Evolutionary conservation across 2,113 vertebrate species (phyloP).

Genomic region (Calypte anna): DNA sequence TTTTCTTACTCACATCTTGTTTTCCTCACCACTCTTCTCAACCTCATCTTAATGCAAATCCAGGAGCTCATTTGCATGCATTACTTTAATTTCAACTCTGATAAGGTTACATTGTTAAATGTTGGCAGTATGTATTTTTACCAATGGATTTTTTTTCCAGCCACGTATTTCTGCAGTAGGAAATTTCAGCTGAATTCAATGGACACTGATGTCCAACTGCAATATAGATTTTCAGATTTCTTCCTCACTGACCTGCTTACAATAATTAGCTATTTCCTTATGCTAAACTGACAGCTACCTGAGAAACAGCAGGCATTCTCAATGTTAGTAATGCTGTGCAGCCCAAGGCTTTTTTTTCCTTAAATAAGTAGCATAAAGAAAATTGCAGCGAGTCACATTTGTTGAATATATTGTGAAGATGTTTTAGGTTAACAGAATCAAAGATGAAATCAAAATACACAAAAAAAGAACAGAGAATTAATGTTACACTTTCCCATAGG

Average conservation of each 20-base stretch:
- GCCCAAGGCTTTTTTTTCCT: slow-evolving; percentile 43
- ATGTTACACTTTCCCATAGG: background rate
- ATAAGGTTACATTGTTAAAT: slow-evolving; percentile 17
- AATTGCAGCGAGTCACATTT: slow-evolving; percentile 30
- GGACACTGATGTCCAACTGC: background rate
- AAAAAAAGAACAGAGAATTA: background rate
- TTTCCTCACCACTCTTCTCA: background rate
- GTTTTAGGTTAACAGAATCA: slow-evolving; percentile 26
- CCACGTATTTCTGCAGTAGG: background rate
- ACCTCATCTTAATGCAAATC: background rate
- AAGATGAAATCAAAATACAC: slow-evolving; percentile 28
- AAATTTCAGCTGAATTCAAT: background rate
- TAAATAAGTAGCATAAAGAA: slow-evolving; percentile 39
- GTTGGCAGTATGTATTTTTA: background rate
- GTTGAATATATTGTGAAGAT: slow-evolving; percentile 39
- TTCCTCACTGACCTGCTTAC: slow-evolving; percentile 44
- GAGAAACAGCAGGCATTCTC: slow-evolving; percentile 56
- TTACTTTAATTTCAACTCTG: background rate
- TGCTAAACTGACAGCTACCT: slow-evolving; percentile 59
- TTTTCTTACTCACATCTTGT: background rate
- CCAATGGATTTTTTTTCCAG: background rate
- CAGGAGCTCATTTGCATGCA: background rate
- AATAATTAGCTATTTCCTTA: slow-evolving; percentile 63
- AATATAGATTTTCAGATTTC: slow-evolving; percentile 9
- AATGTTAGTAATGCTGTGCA: slow-evolving; percentile 27